Evolutionary conservation across 2,113 vertebrate species (phyloP).

Genomic region (Chionis minor): DNA sequence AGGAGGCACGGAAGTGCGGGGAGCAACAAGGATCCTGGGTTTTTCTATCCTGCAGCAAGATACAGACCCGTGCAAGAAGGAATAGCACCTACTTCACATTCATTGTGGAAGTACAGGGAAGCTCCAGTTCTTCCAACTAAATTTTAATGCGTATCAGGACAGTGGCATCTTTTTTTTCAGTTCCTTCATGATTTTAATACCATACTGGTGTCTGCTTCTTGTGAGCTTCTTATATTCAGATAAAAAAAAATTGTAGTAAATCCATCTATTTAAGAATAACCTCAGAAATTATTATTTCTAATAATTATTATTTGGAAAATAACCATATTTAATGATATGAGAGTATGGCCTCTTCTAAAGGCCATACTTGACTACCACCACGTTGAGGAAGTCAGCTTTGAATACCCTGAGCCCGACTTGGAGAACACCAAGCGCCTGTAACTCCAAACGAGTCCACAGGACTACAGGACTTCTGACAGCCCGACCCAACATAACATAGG

Average conservation of each 20-base stretch:
- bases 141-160: not conserved
- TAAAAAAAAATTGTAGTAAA: not conserved
- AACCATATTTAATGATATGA: not conserved
- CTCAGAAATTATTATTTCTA: not conserved
- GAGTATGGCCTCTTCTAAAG: not conserved
- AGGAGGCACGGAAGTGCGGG: accelerated
- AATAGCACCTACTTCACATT: not conserved
- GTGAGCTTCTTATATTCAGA: not conserved
- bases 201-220: not conserved
- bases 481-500: accelerated
- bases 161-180: too few species aligned
- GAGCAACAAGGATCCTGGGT: not conserved
- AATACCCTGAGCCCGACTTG: accelerated
- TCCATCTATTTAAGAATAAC: not conserved
- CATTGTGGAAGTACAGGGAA: not conserved
- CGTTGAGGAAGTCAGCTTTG: accelerated
- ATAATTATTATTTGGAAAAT: not conserved
- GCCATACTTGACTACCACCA: accelerated
- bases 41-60: not conserved
- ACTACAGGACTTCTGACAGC: not conserved
- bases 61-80: not conserved
- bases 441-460: accelerated
- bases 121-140: not conserved
- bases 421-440: not conserved
- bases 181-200: not conserved